phyloP scores from a whole-genome alignment of 2,888 invertebrate species.

The Phymatocera aterrima region DNA sequence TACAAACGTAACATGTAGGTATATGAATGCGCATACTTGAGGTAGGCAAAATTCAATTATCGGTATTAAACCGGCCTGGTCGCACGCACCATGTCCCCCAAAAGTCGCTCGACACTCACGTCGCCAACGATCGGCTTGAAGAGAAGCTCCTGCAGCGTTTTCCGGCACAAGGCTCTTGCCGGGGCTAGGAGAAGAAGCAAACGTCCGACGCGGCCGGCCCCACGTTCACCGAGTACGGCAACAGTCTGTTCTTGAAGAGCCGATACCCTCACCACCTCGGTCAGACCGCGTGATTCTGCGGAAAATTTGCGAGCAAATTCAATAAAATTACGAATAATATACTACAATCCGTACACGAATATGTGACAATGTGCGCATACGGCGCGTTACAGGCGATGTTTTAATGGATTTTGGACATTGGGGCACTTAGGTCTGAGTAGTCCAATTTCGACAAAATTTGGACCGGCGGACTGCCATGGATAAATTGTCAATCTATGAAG shows the following conservation, averaged over 20 bases:
- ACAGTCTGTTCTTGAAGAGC: constrained; percentile 89
- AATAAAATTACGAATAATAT: background rate
- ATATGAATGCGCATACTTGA: background rate
- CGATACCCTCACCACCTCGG: constrained; percentile 79
- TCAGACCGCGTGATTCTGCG: constrained; percentile 79
- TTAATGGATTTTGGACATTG: too few species aligned
- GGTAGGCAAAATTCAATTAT: too few species aligned
- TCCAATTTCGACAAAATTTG: too few species aligned
- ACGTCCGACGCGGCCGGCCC: constrained; percentile 83
- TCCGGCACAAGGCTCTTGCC: constrained; percentile 77
- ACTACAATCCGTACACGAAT: background rate
- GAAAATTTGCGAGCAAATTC: background rate
- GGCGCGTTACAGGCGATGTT: too few species aligned
- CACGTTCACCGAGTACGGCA: constrained; percentile 85
- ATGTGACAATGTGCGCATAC: too few species aligned
- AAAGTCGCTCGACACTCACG: constrained; percentile 83
- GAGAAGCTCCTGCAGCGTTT: constrained; percentile 82
- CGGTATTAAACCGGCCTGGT: constrained; percentile 62
- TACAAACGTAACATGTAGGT: too few species aligned
- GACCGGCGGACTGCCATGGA: too few species aligned
- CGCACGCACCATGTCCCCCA: constrained; percentile 80
- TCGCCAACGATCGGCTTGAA: constrained; percentile 88
- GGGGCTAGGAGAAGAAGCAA: constrained; percentile 85
- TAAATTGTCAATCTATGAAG: too few species aligned
- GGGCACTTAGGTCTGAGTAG: too few species aligned